Evolutionary conservation across 2,113 vertebrate species (phyloP), one percentile per base, ranked within the genome.

Genomic region (Bufo gargarizans): DNA sequence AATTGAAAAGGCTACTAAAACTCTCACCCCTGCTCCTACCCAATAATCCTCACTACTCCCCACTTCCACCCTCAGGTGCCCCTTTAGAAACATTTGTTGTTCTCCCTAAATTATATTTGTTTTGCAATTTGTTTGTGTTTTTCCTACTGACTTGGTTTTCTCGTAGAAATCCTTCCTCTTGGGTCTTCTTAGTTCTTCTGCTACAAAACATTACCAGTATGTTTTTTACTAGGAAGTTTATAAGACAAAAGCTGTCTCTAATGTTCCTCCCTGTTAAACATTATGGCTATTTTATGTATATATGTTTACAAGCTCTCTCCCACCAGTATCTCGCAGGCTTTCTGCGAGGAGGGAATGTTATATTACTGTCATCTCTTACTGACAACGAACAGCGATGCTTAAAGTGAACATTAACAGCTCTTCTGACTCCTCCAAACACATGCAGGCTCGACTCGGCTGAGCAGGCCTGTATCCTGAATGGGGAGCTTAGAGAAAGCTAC

Each of bases 271-370:
- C 82, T 53, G 50, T 67, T 55, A 71, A 84, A 84, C 61, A 84
- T 69, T 84, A 84, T 53, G 43, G 67, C 82, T 71, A 14, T 81
- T 81, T 81, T 81, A 81, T 81, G 43, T 81, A 81, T 81, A 81
- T 56, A 81, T 81, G 61, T 81, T 81, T 81, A 81, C 56, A 81
- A 61, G 78, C 56, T 81, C 7, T 81, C 77, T 78, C 50, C 56
- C 33, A 59, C 78, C 33, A 81, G 55, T 43, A 43, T 10, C 55
- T 17, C 78, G 47, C 55, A 81, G 45, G 78, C 56, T 58, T 81
- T 61, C 78, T 58, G 33, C 33, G 59, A 74, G 45, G 16, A 74
- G 45, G 11, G 22, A 80, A 43, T 22, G 55, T 59, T 80, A 59
- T 80, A 61, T 59, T 59, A 45, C 56, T 81, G 17, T 1, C 72